Evolutionary conservation across 2,797 vertebrate species (phyloP).

Genomic region (Pyrrhura leucotis): DNA sequence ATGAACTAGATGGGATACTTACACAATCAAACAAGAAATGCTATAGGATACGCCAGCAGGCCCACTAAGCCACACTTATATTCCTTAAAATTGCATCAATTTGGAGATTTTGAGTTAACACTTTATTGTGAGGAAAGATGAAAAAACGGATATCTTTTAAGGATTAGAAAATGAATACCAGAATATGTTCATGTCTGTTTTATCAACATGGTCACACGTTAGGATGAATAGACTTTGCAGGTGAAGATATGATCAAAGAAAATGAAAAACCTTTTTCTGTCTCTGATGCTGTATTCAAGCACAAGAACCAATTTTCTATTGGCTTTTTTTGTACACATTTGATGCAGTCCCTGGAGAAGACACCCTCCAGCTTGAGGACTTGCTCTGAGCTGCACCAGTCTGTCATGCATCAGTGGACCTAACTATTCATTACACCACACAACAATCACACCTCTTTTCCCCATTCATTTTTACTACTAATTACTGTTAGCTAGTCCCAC

Average conservation of each 20-base stretch:
- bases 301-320: accelerated
- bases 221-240: background rate
- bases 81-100: background rate
- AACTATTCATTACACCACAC: background rate
- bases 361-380: background rate
- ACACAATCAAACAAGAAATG: background rate
- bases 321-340: background rate
- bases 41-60: background rate
- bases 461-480: background rate
- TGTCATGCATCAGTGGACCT: background rate
- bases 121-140: background rate
- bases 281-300: background rate
- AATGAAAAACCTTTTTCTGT: background rate
- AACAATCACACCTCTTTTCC: background rate
- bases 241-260: background rate
- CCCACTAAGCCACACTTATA: background rate
- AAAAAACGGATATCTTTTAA: background rate
- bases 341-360: background rate
- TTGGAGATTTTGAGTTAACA: background rate
- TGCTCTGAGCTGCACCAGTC: background rate
- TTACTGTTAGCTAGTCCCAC: background rate
- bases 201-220: background rate
- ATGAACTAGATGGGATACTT: background rate
- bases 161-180: background rate
- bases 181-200: background rate